A percentile compares a stretch with the other conserved stretches of the same genome.
Evolutionary conservation across 2,113 vertebrate genomes (phyloP).

Genomic region (Phalacrocorax pelagicus): DNA sequence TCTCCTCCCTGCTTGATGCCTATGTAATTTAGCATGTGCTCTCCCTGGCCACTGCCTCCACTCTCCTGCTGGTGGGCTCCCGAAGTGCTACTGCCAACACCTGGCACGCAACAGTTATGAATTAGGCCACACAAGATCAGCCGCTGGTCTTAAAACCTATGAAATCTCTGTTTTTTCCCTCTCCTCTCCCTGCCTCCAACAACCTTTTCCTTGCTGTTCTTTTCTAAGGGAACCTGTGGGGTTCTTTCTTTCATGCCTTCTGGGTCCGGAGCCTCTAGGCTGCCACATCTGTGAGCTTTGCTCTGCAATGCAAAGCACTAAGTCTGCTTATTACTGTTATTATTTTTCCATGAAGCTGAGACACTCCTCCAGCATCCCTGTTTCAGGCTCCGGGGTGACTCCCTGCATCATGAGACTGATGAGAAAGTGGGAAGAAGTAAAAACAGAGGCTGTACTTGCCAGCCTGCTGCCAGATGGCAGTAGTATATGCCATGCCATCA

Average conservation of each 20-base stretch:
- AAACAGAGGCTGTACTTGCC: background rate
- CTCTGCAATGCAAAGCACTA: background rate
- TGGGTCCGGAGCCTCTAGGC: background rate
- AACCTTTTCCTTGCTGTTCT: background rate
- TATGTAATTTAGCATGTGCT: background rate
- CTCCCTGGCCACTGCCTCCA: background rate
- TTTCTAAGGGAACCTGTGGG: background rate
- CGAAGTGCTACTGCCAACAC: background rate
- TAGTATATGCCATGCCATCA: background rate
- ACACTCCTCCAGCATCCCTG: background rate
- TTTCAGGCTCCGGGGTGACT: rapidly evolving
- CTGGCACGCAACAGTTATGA: background rate
- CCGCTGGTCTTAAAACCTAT: background rate
- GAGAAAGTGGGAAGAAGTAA: background rate
- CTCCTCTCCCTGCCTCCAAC: background rate
- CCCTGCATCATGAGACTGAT: background rate
- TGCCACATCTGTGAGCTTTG: background rate
- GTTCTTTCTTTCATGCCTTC: background rate
- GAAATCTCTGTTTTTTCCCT: background rate
- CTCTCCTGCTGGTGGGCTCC: background rate
- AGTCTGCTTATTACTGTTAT: background rate
- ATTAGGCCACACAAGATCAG: background rate
- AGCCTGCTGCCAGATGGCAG: background rate
- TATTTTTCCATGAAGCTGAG: background rate
- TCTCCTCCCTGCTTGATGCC: background rate